Evolutionary conservation across 2,113 vertebrate genomes (phyloP).

Genomic region (Cynoglossus semilaevis): DNA sequence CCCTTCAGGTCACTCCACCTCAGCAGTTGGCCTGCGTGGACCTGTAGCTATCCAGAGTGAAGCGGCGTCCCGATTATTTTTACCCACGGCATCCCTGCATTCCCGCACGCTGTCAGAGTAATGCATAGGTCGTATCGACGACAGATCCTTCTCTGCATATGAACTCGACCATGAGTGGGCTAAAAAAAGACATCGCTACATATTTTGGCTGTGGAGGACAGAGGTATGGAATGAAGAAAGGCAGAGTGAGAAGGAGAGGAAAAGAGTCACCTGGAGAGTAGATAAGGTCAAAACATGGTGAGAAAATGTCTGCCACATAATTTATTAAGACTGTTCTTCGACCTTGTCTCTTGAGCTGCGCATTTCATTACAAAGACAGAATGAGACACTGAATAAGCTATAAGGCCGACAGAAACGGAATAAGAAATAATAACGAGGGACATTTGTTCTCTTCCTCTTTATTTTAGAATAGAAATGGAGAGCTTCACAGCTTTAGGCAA

Average conservation of each 20-base stretch:
- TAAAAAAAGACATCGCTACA: conserved; percentile 24
- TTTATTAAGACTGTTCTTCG: conserved; percentile 49
- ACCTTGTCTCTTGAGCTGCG: conserved; percentile 52
- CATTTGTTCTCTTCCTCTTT: conserved; percentile 15
- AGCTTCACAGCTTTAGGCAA: not conserved
- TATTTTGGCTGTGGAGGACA: not conserved
- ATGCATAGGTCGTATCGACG: conserved; percentile 52
- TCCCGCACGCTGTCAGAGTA: conserved; percentile 43
- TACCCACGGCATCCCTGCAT: conserved; percentile 45
- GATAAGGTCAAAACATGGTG: conserved; percentile 42
- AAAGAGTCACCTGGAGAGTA: conserved; percentile 38
- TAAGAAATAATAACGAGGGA: conserved; percentile 42
- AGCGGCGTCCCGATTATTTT: conserved; percentile 44
- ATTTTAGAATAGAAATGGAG: not conserved
- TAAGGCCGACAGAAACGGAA: conserved; percentile 22
- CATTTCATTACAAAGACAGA: conserved; percentile 54
- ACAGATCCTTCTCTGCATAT: conserved; percentile 57
- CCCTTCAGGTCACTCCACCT: conserved; percentile 28
- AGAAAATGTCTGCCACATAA: conserved; percentile 29
- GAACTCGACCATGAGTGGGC: conserved; percentile 43
- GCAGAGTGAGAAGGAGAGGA: conserved; percentile 2
- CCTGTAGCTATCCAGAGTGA: conserved; percentile 45
- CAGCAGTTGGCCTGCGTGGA: conserved; percentile 32
- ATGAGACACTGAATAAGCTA: conserved; percentile 43
- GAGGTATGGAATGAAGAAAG: not conserved